Percentiles rank a stretch among this genome's conserved stretches.
These are phyloP conservation scores for Eulithis prunata DNA, from an alignment of 2,888 invertebrate species.

Conservation along the genomic window DNA sequence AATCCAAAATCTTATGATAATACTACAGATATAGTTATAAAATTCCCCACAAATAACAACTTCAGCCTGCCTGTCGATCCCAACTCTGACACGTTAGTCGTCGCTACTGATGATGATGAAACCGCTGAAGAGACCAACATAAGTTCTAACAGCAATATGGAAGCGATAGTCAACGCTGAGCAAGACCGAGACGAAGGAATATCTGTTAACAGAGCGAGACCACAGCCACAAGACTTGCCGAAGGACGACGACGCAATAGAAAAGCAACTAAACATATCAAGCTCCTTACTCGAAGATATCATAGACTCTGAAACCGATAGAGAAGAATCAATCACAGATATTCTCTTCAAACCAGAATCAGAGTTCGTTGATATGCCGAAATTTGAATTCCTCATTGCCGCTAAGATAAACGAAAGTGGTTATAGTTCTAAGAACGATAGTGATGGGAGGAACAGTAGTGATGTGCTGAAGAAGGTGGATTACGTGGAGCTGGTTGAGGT, in stretches of 20 bases:
- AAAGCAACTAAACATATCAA: slow-evolving; percentile 75
- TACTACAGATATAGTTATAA: slow-evolving; percentile 57
- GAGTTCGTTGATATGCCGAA: slow-evolving; percentile 68
- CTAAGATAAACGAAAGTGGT: slow-evolving; percentile 70
- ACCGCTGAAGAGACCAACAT: slow-evolving; percentile 63
- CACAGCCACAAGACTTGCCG: slow-evolving; percentile 54
- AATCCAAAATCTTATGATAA: slow-evolving; percentile 23
- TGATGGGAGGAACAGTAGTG: slow-evolving; percentile 66
- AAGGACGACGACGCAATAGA: slow-evolving; percentile 63
- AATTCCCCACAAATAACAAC: slow-evolving; percentile 64
- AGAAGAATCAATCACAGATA: slow-evolving; percentile 76
- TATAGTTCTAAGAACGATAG: slow-evolving; percentile 56
- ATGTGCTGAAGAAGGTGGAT: slow-evolving; percentile 70
- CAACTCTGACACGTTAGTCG: slow-evolving; percentile 74
- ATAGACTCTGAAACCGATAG: slow-evolving; percentile 78
- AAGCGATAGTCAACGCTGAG: slow-evolving; percentile 71
- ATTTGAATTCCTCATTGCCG: slow-evolving; percentile 77
- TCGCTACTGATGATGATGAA: slow-evolving; percentile 64
- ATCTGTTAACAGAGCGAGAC: slow-evolving; percentile 60
- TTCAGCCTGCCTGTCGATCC: slow-evolving; percentile 71
- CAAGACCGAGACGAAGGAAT: slow-evolving; percentile 71
- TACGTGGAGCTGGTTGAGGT: slow-evolving; percentile 79
- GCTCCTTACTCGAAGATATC: slow-evolving; percentile 73
- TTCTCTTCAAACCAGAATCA: slow-evolving; percentile 68
- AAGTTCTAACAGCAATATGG: slow-evolving; percentile 68